These are phyloP conservation scores for Harmothoe impar DNA, from an alignment of 2,888 invertebrate genomes.

Conservation along the genomic window DNA sequence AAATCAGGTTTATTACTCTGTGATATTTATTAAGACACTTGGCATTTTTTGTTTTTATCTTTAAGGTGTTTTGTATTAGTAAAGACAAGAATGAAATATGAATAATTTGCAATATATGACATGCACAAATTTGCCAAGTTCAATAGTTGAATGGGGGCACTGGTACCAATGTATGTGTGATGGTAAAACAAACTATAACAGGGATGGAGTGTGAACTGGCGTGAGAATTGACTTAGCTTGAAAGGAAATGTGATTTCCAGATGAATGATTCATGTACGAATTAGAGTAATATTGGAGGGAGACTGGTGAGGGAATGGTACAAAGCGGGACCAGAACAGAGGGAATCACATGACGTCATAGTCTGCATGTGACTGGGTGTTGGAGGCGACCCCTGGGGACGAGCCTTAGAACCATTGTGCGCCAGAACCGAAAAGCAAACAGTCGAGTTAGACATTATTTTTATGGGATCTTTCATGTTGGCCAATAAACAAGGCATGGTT, in stretches of 20 bases:
- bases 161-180: background rate
- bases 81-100: background rate
- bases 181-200: constrained; percentile 6
- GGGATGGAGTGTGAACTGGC: background rate
- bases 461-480: constrained; percentile 64
- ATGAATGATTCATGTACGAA: background rate
- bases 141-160: constrained; percentile 4
- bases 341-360: background rate
- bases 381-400: constrained; percentile 22
- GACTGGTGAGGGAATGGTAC: background rate
- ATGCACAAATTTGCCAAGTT: background rate
- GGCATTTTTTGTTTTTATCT: constrained; percentile 25
- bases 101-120: background rate
- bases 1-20: constrained; percentile 26
- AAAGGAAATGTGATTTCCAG: background rate
- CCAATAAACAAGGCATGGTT: constrained; percentile 64
- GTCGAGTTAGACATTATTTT: constrained; percentile 63
- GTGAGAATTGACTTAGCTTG: constrained; percentile 31
- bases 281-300: background rate
- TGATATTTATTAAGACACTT: constrained; percentile 32
- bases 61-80: background rate
- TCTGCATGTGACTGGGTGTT: background rate
- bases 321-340: constrained; percentile 27
- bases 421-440: constrained; percentile 43
- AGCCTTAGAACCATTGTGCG: constrained; percentile 55